These are phyloP conservation scores for Copidosoma aretas DNA, from an alignment of 2,888 invertebrate species.

Conservation along the genomic window DNA sequence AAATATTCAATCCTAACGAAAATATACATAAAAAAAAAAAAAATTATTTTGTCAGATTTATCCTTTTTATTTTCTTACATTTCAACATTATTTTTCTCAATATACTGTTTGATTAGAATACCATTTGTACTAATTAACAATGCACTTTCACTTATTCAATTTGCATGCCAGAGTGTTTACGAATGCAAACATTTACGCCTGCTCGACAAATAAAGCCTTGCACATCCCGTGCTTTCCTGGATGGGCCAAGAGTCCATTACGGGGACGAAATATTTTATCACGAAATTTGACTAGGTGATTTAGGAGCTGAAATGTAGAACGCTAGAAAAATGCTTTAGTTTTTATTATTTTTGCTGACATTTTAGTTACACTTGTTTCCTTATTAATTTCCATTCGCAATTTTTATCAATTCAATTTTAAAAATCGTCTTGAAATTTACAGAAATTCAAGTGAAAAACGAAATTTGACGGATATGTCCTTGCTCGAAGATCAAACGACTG, in stretches of 20 bases:
- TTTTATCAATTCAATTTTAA: conserved; percentile 4
- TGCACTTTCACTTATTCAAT: conserved; percentile 50
- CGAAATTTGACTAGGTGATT: conserved; percentile 57
- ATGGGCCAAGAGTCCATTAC: conserved; percentile 50
- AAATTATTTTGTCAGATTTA: neutral
- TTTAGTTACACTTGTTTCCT: too few relatives aligned
- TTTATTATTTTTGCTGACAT: conserved; percentile 5
- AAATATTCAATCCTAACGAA: conserved; percentile 36
- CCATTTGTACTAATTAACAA: conserved; percentile 17
- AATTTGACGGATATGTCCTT: conserved; percentile 58
- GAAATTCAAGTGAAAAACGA: conserved; percentile 63
- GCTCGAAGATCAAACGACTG: conserved; percentile 68
- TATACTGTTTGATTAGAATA: neutral
- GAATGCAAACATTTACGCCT: conserved; percentile 56
- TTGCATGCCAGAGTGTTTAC: conserved; percentile 56
- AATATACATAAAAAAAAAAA: neutral
- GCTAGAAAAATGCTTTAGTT: conserved; percentile 28
- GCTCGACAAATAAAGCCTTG: conserved; percentile 56
- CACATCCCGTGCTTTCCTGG: conserved; percentile 53
- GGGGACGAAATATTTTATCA: conserved; percentile 51
- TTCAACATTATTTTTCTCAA: conserved; percentile 3
- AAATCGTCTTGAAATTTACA: conserved; percentile 33
- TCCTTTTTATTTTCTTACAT: neutral
- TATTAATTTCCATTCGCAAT: neutral
- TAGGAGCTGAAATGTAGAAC: conserved; percentile 27